Evolutionary conservation across 2,797 vertebrate genomes (phyloP), one percentile per base, ranked within the genome.

Genomic region (Anguilla megastoma): DNA sequence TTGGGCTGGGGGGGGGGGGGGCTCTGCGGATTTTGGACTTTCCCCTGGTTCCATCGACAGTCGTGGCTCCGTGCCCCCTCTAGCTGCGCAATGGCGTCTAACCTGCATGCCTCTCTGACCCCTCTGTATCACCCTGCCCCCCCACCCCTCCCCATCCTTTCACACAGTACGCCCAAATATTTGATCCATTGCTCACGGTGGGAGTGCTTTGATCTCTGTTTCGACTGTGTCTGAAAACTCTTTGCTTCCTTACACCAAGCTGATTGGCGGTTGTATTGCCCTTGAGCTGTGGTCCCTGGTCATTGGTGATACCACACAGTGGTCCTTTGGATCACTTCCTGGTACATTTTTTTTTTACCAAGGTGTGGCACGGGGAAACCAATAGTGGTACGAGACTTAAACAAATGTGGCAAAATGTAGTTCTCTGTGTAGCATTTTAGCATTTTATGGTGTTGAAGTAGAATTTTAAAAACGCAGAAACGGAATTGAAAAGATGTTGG

Each of bases 251-350:
- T 14, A 56, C 52, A 5, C 21, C 52, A 56, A 60, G 52, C 16
- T 58, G 52, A 33, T 52, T 58, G 12, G 84, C 30, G 18, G 18
- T 58, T 85, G 52, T 58, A 58, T 21, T 58, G 30, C 14, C 30
- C 10, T 56, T 24, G 33, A 8, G 2, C 84, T 48, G 56, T 69
- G 85, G 85, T 71, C 54, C 30, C 63, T 86, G 7, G 60, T 33
- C 84, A 58, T 24, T 86, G 58, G 85, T 30, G 41, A 1, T 6
- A 14, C n/a, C 52, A 52, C 88, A 91, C 90, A 92, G 52, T 92
- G 90, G 90, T 88, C 87, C 87, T 89, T 85, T 7, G 21, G 87
- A 86, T 92, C 33, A 84, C 50, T 74, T 52, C 30, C 18, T n/a
- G 33, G 84, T 88, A 52, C 56, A 24, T 85, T 88, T 86, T 60